Evolutionary conservation across 1,140 invertebrate species (phyloP), one percentile per base, ranked within the genome.

Genomic region (Drosophila willistoni): DNA sequence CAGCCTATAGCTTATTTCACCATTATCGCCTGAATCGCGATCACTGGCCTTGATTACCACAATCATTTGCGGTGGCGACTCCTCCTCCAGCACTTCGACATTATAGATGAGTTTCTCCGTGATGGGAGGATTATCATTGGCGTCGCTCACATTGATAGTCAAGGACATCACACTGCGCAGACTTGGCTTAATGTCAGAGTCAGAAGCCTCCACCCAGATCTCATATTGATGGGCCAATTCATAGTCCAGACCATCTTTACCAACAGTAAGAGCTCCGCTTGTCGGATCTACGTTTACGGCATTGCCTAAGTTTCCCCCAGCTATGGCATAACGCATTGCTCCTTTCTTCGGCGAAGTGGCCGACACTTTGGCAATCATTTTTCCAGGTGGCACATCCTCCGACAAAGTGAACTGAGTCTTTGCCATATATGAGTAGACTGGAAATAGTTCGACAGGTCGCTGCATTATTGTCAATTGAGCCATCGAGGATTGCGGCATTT

Each of bases 161-260:
- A 99, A 91, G 79, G 96, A 94, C 68, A 95, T 93, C 12, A 96
- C 96, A 59, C 95, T 96, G 65, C 96, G 93, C 14, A 98, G 91
- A 1, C 96, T 94, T 5, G 97, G 97, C 55, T 94, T 94, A 87
- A 51, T 12, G 9, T 97, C 97, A 0, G 96, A 95, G 92, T 98
- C 97, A 61, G 95, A 93, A 0, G 98, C 98, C 93, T 98, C 97
- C 57, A 99, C 94, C 98, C 98, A 99, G 25, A 99, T 95, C 92
- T 98, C 96, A 91, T 98, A 98, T 14, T 95, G 92, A 14, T 95
- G 94, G 68, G 95, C 94, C 1, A 95, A 95, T 93, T 99, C 98
- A 85, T 97, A 98, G 92, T 99, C 98, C 60, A 99, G 94, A 1
- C 96, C 96, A 81, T 94, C 94, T 7, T 95, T 94, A 2, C 96